These are phyloP conservation scores for Lobophora halterata DNA, from an alignment of 2,888 invertebrate species.

Conservation along the genomic window DNA sequence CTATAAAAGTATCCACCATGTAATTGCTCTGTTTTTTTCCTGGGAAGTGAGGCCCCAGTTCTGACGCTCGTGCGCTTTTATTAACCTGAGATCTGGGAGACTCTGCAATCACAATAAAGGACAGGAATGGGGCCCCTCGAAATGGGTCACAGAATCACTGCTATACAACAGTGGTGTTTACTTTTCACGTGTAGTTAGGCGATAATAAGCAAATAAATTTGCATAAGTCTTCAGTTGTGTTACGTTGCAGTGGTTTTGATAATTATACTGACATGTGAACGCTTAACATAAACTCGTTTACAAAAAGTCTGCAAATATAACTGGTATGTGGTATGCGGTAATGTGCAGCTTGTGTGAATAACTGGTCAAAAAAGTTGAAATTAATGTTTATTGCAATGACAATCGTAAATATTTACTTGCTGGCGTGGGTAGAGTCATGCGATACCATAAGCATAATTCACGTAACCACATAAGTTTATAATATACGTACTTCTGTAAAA, in stretches of 20 bases:
- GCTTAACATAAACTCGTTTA: too few relatives aligned
- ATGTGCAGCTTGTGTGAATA: constrained; percentile 4
- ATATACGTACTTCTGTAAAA: too few relatives aligned
- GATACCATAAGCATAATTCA: background rate
- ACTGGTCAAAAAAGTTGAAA: constrained; percentile 15
- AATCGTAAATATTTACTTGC: constrained; percentile 9
- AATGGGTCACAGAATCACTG: constrained; percentile 56
- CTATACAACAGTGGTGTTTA: constrained; percentile 41
- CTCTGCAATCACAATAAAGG: constrained; percentile 44
- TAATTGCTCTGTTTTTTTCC: constrained; percentile 42
- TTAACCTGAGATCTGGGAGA: constrained; percentile 54
- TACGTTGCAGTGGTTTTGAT: too few relatives aligned
- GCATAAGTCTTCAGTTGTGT: constrained; percentile 8
- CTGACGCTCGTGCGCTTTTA: constrained; percentile 44
- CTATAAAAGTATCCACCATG: constrained; percentile 41
- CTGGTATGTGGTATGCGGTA: constrained; percentile 20
- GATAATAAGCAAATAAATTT: constrained; percentile 4
- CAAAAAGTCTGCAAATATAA: too few relatives aligned
- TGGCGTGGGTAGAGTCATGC: constrained; percentile 1
- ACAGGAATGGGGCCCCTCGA: constrained; percentile 36
- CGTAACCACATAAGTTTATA: too few relatives aligned
- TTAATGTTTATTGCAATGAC: constrained; percentile 14
- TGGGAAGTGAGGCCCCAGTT: constrained; percentile 41
- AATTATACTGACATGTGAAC: too few relatives aligned
- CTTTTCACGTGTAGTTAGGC: constrained; percentile 19